Evolutionary conservation across 92 coral and sea anemone species (phyloP), one percentile per base, ranked within the genome.

Genomic region (Paragorgia papillata): DNA sequence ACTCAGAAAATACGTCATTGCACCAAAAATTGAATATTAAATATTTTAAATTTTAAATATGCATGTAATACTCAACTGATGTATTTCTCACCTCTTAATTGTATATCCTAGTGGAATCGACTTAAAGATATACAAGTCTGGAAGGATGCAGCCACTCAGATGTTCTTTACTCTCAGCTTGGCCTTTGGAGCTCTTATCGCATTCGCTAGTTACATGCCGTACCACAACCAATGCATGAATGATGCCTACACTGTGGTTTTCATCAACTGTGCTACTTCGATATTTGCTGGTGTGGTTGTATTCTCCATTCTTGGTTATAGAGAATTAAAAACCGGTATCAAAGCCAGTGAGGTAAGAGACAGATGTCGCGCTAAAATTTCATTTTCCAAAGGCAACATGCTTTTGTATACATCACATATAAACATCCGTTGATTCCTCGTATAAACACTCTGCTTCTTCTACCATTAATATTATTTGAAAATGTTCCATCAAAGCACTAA

Each of bases 81-180:
- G 39, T 12, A 9, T 1, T 1, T 13, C 21, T 9, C 12, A 18
- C 1, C 20, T 25, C n/a, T n/a, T n/a, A n/a, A n/a, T n/a, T n/a
- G 37, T 6, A 31, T 6, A 46, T 46, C 15, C 53, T 79, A 95
- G 97, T 95, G 92, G 92, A 74, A 75, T 0, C 71, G 86, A 40
- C 78, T 95, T 20, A 63, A 69, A 24, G 81, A 91, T 78, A 97
- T 96, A 64, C 79, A 91, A 79, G 90, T 91, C 71, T 94, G 98
- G 98, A 94, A 88, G 79, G 98, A 94, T 74, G 98, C 98, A 34
- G 98, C 98, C 25, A 94, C 98, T 13, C 98, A 94, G 79, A 91
- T 94, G 98, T 95, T 95, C 74, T 91, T 95, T 76, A 95, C 99
- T 6, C 92, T 94, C 62, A 94, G 97, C 70, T 76, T 95, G 81